Evolutionary conservation across 2,888 invertebrate genomes (phyloP), one percentile per base, ranked within the genome.

Genomic region (Bembecia ichneumoniformis): DNA sequence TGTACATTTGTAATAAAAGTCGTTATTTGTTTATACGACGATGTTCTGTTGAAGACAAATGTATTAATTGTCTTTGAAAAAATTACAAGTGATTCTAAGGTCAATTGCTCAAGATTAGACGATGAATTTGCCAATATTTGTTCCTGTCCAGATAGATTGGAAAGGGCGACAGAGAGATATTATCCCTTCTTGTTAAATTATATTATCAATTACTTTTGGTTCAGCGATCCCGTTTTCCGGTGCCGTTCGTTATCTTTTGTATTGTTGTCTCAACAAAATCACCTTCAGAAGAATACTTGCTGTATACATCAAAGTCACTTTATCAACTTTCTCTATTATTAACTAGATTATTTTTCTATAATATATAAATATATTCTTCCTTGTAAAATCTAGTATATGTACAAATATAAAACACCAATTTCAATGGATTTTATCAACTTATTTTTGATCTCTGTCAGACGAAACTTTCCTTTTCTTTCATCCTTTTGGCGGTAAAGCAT

Each of bases 161-260:
- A 64, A 67, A 63, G 62, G 66, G 59, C 58, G 77, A 78, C 80
- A 68, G 65, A 68, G 79, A 80, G 71, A 72, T 80, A 81, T 82
- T 75, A 75, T 77, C 68, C 77, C 70, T 78, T 73, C 73, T 71
- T 72, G 72, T 78, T 78, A 79, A 79, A 79, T 79, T 78, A 77
- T 80, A 74, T 81, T 76, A 74, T 72, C 76, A 74, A 81, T 79
- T 77, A 76, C 67, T 71, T 71, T 68, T 67, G 65, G 68, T 74
- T 74, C 76, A 66, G 63, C 64, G 71, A 66, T 58, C 66, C 62
- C 56, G 52, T 57, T 54, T 58, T 57, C 59, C 49, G 50, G 53
- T 44, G 44, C 44, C 50, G 58, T 64, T 71, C 63, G 68, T 77
- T 78, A 75, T 72, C 72, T 73, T 70, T 73, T 66, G 61, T 66